Evolutionary conservation across 35 echinoderm and acorn worm species (phyloP), one percentile per base, ranked within the genome.

Genomic region (Strongylocentrotus purpuratus): DNA sequence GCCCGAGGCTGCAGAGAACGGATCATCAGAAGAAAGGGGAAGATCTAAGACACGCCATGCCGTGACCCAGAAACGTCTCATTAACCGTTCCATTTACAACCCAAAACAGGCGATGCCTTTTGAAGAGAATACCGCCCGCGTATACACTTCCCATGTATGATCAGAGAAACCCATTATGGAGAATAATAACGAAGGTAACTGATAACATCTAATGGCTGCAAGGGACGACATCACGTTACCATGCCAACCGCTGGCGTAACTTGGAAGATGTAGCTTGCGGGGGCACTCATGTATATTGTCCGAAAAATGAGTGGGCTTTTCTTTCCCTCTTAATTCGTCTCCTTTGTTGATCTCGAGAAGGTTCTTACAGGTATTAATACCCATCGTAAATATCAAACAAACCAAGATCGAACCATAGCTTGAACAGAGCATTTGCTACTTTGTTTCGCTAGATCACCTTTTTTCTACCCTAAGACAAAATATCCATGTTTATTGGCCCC

Each of bases 11-110:
- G 7, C 4, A 6, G 25, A n/a, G 65, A 78, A 17, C 7, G 22
- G 65, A 78, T 78, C 11, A 55, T 55, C 7, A 55, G 50, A 12
- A 55, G 50, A 52, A 59, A 28, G 61, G 20, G 20, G 65, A 28
- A 78, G 65, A 78, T 78, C 20, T n/a, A 78, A 22, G 7, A 28
- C 65, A n/a, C 65, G 22, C 20, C 20, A 78, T 78, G 28, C 1
- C 65, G 28, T 78, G 65, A 78, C 65, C 65, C 65, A 78, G 65
- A 78, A 78, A 78, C 8, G 65, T 78, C 65, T 78, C 18, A 78
- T 78, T 78, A 78, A 78, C 65, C 65, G 65, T 78, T 28, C 65
- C 65, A 78, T 78, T 78, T 78, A 78, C 65, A 78, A 78, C 65
- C 25, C 7, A 78, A 78, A 78, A 78, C 65, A 78, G 65, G 65